Percentiles rank a stretch among this genome's conserved stretches.
Evolutionary conservation across 2,113 vertebrate genomes (phyloP).

Genomic region (Lynx canadensis): DNA sequence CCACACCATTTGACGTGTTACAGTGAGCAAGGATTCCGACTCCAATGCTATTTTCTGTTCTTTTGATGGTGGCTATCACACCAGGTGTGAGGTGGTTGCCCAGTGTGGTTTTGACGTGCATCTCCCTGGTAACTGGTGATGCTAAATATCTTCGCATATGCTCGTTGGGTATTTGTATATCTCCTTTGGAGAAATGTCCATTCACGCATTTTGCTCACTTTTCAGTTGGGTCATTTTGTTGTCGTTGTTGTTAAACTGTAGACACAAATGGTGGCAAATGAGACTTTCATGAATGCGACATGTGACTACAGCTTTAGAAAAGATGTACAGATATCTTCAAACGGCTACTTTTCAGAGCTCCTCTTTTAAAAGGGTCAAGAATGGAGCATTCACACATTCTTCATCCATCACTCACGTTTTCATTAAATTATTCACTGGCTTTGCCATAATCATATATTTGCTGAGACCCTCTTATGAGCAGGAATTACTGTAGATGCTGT

Average conservation of each 20-base stretch:
- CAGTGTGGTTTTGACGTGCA: background rate
- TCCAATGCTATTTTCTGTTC: no score
- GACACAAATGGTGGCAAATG: background rate
- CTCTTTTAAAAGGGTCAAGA: background rate
- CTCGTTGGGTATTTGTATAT: background rate
- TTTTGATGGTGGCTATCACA: background rate
- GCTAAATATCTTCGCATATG: background rate
- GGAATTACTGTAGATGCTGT: background rate
- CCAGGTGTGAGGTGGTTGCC: background rate
- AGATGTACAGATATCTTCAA: background rate
- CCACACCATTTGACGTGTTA: rapidly evolving
- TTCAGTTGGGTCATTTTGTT: background rate
- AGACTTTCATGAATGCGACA: background rate
- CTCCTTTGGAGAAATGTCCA: background rate
- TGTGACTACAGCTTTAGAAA: background rate
- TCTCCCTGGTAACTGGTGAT: background rate
- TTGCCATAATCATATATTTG: background rate
- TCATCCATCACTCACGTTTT: background rate
- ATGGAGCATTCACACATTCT: background rate
- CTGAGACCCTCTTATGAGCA: background rate
- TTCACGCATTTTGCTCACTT: background rate
- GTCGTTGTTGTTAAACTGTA: background rate
- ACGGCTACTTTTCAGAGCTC: no score
- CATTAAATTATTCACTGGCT: background rate
- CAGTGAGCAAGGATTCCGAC: background rate